These are phyloP conservation scores for Antheraea mylitta DNA, from an alignment of 1,140 invertebrate genomes.

Conservation along the genomic window DNA sequence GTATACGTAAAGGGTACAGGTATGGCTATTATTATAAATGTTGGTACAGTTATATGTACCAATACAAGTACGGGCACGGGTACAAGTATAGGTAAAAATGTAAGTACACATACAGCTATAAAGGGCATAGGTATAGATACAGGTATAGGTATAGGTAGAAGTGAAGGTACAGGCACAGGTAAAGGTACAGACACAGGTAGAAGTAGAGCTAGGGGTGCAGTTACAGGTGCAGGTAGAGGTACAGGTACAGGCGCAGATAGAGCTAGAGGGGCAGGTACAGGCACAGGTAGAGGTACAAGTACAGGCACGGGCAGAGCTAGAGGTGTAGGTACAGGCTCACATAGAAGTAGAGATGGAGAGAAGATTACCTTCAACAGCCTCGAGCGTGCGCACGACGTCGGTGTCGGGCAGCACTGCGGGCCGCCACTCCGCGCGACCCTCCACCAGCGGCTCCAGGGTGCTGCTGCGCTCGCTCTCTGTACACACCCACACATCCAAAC, in stretches of 20 bases:
- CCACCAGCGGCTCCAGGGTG: conserved; percentile 84
- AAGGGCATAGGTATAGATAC: too few species aligned
- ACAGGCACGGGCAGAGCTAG: too few species aligned
- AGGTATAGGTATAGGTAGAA: too few species aligned
- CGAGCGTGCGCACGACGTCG: conserved; percentile 90
- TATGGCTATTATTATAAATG: too few species aligned
- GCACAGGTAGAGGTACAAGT: background rate
- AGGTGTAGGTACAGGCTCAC: too few species aligned
- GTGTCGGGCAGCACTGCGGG: conserved; percentile 87
- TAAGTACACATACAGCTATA: background rate
- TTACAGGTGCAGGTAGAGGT: too few species aligned
- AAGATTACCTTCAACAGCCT: conserved; percentile 88
- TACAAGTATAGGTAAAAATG: background rate
- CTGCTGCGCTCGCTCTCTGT: conserved; percentile 86
- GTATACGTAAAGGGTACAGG: too few species aligned
- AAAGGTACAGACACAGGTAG: too few species aligned
- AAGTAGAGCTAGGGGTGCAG: too few species aligned
- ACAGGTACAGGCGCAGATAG: background rate
- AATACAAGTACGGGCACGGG: too few species aligned
- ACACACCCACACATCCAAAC: conserved; percentile 24
- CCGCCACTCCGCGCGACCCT: conserved; percentile 85
- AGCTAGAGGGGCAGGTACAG: background rate
- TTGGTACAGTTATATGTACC: too few species aligned
- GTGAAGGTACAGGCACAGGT: too few species aligned
- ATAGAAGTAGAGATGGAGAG: background rate